phyloP scores from a whole-genome alignment of 2,113 vertebrate species.

The Malaclemys terrapin region DNA sequence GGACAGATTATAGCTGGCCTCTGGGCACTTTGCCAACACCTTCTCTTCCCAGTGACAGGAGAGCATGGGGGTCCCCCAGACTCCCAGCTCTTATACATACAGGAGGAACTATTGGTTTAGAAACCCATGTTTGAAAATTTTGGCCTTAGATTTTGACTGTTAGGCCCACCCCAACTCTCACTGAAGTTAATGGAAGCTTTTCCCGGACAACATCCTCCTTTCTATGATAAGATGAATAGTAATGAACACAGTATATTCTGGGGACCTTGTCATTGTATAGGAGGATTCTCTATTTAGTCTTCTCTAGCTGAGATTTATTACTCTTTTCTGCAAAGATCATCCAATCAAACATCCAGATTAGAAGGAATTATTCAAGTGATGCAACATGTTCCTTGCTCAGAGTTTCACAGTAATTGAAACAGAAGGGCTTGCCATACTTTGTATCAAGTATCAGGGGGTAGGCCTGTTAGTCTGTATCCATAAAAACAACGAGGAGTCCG shows the following conservation, averaged over 20 bases:
- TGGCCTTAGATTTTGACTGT: background rate
- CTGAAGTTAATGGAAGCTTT: background rate
- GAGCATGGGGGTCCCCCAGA: background rate
- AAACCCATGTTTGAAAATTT: background rate
- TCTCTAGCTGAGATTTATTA: background rate
- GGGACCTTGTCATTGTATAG: background rate
- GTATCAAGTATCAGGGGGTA: background rate
- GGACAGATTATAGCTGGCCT: background rate
- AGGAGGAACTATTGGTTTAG: background rate
- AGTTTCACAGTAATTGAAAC: slow-evolving; percentile 5
- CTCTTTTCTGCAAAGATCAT: background rate
- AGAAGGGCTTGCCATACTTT: background rate
- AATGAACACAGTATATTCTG: too few species aligned
- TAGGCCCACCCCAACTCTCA: background rate
- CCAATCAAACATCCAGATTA: background rate
- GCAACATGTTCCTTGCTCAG: background rate
- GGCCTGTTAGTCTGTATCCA: too few species aligned
- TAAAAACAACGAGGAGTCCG: too few species aligned
- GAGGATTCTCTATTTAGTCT: background rate
- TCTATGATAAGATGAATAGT: background rate
- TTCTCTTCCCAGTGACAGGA: background rate
- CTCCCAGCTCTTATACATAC: background rate
- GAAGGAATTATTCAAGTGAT: background rate
- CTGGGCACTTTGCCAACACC: background rate
- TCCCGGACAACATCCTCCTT: too few species aligned